Evolutionary conservation across 2,888 invertebrate species (phyloP), one percentile per base, ranked within the genome.

Genomic region (Drosophila mimica): DNA sequence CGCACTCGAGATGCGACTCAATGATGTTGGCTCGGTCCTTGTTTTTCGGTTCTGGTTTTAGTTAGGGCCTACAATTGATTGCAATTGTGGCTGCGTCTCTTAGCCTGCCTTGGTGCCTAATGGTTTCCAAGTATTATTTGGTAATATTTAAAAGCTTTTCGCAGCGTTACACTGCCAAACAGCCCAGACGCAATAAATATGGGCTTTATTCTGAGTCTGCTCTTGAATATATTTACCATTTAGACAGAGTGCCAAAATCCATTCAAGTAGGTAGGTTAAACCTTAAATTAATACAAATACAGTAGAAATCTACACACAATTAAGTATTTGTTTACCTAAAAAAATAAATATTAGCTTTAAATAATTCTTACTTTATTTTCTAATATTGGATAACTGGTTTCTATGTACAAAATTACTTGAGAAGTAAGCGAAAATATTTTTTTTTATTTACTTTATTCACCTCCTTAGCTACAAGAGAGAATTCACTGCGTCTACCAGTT

Each of bases 1-100:
- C 78, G 74, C 84, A 82, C 74, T 80, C 62, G 62, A 76, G 66
- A 43, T 54, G 33, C 49, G 38, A 46, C 36, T 65, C 68, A 51
- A 57, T 74, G 31, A 49, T 57, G 74, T 48, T 58, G 65, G 36
- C 59, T 59, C n/a, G 9, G 15, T 34, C 34, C 33, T 31, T n/a
- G n/a, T 30, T 31, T 28, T 28, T 46, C 6, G 31, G 25, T 43
- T 53, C 43, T 48, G 4, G 40, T 34, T 52, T 28, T 7, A 30
- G 20, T 38, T 53, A 49, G 25, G 60, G 38, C 38, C 31, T 6
- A 33, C 25, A 61, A 58, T 54, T 54, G 65, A 61, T 61, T 61
- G 65, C 61, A 53, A 65, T 49, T 65, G 65, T 33, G 56, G 31
- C 34, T 38, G 33, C 13, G 28, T 34, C 61, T 65, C 34, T 8